A percentile compares a stretch with the other conserved stretches of the same genome.
Conservation (phyloP, 37 sponge, comb jelly and placozoan genomes). For the Crambe crambe region DNA sequence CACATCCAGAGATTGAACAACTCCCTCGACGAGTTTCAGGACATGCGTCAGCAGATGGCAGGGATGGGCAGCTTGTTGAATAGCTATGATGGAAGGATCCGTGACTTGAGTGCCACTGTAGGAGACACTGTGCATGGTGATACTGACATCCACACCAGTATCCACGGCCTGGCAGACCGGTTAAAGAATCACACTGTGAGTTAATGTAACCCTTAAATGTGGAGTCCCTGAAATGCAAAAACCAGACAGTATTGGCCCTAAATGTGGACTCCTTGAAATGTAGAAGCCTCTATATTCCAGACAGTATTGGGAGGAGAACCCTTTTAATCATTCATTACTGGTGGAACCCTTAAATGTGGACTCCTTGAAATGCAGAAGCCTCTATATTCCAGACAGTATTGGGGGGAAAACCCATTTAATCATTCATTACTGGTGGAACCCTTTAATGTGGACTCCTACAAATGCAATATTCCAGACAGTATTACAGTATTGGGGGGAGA, state of each 20-base stretch:
- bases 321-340: no score
- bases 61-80: not conserved
- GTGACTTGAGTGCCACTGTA: not conserved
- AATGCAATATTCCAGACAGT: no score
- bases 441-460: not conserved
- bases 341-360: no score
- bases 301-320: no score
- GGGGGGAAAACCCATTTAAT: no score
- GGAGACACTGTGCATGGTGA: constrained; percentile 27
- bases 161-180: not conserved
- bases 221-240: no score
- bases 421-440: not conserved
- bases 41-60: constrained; percentile 29
- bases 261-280: no score
- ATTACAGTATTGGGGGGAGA: no score
- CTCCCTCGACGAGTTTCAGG: not conserved
- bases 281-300: no score
- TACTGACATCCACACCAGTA: constrained; percentile 25
- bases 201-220: no score
- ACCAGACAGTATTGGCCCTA: not conserved
- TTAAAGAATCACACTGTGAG: not conserved
- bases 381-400: no score
- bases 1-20: not conserved
- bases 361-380: no score
- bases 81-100: constrained; percentile 17